Evolutionary conservation across 2,888 invertebrate genomes (phyloP).

Genomic region (Eupithecia inturbata): DNA sequence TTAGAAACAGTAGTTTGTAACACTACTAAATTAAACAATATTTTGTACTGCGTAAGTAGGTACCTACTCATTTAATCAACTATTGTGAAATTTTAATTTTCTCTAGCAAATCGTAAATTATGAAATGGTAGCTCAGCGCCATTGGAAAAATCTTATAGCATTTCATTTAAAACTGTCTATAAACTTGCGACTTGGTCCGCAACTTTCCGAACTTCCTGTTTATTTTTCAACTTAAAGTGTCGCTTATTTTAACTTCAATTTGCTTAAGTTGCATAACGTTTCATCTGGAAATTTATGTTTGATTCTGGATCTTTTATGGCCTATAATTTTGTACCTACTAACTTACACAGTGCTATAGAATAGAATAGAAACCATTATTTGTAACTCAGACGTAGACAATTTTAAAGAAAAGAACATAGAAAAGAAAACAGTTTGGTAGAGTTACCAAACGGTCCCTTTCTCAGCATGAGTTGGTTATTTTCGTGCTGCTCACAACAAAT

Average conservation of each 20-base stretch:
- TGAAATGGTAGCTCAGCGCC: slow-evolving; percentile 15
- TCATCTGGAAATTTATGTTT: slow-evolving; percentile 20
- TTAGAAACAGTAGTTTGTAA: no score
- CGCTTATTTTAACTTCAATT: slow-evolving; percentile 27
- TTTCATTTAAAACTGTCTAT: slow-evolving; percentile 26
- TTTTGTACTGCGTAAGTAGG: no score
- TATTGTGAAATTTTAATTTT: not conserved
- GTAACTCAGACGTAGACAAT: no score
- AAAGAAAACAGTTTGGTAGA: no score
- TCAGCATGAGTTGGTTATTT: no score
- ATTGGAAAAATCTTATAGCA: slow-evolving; percentile 21
- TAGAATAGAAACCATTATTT: no score
- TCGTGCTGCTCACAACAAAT: no score
- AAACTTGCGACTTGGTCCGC: slow-evolving; percentile 17
- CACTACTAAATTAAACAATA: no score
- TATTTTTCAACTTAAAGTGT: slow-evolving; percentile 28
- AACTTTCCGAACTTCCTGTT: slow-evolving; percentile 26
- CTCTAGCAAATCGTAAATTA: not conserved
- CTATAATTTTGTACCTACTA: not conserved
- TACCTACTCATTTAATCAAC: no score
- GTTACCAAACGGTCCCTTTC: no score
- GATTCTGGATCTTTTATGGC: not conserved
- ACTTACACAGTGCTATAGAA: no score
- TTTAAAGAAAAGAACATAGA: no score
- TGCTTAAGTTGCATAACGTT: slow-evolving; percentile 24